Base-by-base conservation (phyloP, 2,113 vertebrate genomes). In the Chamaetylas fuelleborni region DNA sequence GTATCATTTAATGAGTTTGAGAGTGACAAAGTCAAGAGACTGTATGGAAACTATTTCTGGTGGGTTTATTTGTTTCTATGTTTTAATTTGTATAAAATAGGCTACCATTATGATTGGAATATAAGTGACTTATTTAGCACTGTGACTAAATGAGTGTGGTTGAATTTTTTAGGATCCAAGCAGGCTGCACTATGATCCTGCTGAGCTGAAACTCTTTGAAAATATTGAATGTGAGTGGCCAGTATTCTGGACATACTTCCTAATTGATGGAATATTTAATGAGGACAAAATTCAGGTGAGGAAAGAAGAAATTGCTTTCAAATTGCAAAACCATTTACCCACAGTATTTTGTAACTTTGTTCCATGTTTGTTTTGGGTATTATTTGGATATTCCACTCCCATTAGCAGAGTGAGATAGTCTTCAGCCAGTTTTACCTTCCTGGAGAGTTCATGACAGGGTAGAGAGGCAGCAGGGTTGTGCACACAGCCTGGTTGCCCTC, bases 211-310 rank as follows among this genome's bases (percentile, higher is more conserved):
- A 91, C 98, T 99, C 66, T 99, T 99, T 97, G 99, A 99, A 97
- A 99, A 99, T 77, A 99, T 99, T 58, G 99, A 99, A 96, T 99
- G 99, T 85, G 99, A 99, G 79, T 99, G 99, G 99, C 99, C 99
- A 0, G 98, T 99, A 24, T 99, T 99, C 97, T 99, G 99, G 99
- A 99, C 99, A 0, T 99, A 99, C 64, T 98, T 99, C 76, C 98
- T 99, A 73, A 98, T 99, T 73, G 99, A 99, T 87, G 99, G 99
- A 24, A 96, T 99, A 85, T 99, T 99, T 94, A 97, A 78, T 64
- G 98, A 97, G 69, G 99, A 99, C 56, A 98, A 98, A 45, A 98
- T 99, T 76, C 99, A 99, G 99, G 99, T 99, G 95, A 96, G 95
- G 93, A 81, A 62, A 82, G 70, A 67, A 91, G 45, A 92, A 60